Evolutionary conservation across 2,888 invertebrate species (phyloP), one percentile per base, ranked within the genome.

Genomic region (Athrips mouffetella): DNA sequence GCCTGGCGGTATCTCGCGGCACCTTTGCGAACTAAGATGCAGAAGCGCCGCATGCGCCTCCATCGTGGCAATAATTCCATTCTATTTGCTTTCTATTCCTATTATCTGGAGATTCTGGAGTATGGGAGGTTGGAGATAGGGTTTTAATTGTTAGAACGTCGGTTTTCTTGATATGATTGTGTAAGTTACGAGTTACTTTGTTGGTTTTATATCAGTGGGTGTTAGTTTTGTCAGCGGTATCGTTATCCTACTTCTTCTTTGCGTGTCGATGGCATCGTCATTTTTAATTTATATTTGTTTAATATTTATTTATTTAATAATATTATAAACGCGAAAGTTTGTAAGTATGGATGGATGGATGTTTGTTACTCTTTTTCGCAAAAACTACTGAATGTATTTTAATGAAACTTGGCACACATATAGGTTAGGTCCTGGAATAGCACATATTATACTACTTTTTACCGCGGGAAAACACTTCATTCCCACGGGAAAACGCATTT

Each of bases 1-100:
- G 68, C 55, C 64, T 63, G 67, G 77, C 77, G 79, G 70, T 83
- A 86, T 86, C 86, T 80, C 63, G 83, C 87, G 84, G 85, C 79
- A 73, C 79, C 84, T 87, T 87, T 84, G 76, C 78, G 66, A 54
- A 74, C 72, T 63, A 62, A 78, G 86, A 87, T 85, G 77, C 73
- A 78, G 76, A 85, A 63, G 77, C 61, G 70, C 72, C 70, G 75
- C 76, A 69, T 60, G 58, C 62, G 63, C 63, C 57, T 62, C 63
- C 59, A 55, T 58, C 59, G 40, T 25, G 23, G 41, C 70, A 72
- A 76, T 80, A 77, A 78, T 44, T 82, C 78, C 77, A 78, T 80
- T 82, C 79, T 79, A 78, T 80, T 79, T 67, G 68, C 71, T 52
- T 62, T 54, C 57, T 52, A 58, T 58, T 51, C 27, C 59, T 60